Conservation (phyloP, 2,113 vertebrate species). For the Dermatemys mawii region DNA sequence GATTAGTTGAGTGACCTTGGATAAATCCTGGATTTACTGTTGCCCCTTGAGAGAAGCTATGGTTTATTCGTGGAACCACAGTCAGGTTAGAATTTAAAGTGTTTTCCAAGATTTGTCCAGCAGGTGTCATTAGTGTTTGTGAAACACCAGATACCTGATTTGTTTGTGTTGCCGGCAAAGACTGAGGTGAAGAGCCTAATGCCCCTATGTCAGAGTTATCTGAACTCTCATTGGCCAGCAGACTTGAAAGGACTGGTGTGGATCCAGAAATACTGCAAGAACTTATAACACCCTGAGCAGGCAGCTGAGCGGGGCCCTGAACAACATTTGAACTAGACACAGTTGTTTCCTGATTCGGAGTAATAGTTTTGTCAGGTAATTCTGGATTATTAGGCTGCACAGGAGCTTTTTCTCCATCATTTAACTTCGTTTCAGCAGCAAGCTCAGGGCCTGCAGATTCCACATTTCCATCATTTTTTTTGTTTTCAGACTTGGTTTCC, state of each 20-base stretch:
- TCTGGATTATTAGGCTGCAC: conserved; percentile 46
- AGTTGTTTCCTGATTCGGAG: conserved; percentile 49
- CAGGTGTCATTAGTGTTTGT: conserved; percentile 75
- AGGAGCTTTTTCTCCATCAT: conserved; percentile 68
- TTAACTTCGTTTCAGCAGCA: conserved; percentile 78
- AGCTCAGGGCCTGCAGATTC: conserved; percentile 64
- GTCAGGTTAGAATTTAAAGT: conserved; percentile 75
- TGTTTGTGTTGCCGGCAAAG: conserved; percentile 80
- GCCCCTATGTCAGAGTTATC: conserved; percentile 80
- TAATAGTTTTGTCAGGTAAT: conserved; percentile 54
- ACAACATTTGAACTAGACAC: conserved; percentile 62
- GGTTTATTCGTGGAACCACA: conserved; percentile 81
- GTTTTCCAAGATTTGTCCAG: conserved; percentile 78
- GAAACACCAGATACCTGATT: conserved; percentile 74
- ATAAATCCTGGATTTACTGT: conserved; percentile 79
- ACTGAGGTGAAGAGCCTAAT: conserved; percentile 77
- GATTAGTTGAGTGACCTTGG: conserved; percentile 71
- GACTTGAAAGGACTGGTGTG: conserved; percentile 86
- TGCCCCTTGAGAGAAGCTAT: conserved; percentile 80
- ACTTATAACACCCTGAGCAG: conserved; percentile 72
- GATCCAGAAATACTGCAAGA: conserved; percentile 77
- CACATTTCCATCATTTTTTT: conserved; percentile 59
- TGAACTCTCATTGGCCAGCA: conserved; percentile 87
- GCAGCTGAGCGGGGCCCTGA: conserved; percentile 57
- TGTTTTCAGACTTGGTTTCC: conserved; percentile 77